These are phyloP conservation scores for Myxocyprinus asiaticus DNA, from an alignment of 2,113 vertebrate species.

Conservation along the genomic window DNA sequence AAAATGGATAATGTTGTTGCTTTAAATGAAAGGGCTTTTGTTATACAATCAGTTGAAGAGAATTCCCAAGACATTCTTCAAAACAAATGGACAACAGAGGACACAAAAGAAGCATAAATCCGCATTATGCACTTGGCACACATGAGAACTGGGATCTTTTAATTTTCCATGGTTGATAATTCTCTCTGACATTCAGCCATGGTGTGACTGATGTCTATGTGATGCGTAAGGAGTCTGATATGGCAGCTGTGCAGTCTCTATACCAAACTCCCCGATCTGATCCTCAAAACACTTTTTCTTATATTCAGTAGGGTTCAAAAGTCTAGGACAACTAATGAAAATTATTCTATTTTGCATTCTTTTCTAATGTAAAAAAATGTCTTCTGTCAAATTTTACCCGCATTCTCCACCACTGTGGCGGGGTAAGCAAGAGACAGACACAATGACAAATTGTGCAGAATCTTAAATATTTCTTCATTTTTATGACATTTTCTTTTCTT, in stretches of 20 bases:
- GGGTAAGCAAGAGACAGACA: no score
- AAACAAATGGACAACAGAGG: neutral
- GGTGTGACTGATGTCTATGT: conserved; percentile 1
- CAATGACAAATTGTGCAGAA: no score
- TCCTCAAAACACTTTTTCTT: conserved; percentile 8
- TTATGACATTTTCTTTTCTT: no score
- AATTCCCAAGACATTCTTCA: neutral
- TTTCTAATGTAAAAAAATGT: no score
- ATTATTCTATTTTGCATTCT: no score
- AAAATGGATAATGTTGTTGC: neutral
- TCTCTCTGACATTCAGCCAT: conserved; percentile 6
- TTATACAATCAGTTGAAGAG: no score
- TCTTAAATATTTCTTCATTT: no score
- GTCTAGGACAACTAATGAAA: no score
- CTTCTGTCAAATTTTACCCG: no score
- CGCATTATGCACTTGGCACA: neutral
- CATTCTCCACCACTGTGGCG: no score
- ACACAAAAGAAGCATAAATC: conserved; percentile 5
- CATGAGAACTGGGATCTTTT: conserved; percentile 2
- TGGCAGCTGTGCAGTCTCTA: neutral
- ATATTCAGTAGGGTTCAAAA: no score
- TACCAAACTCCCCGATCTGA: neutral
- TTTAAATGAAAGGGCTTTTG: no score
- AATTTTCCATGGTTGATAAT: conserved; percentile 4
- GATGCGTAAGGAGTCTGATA: neutral